Percentiles rank a stretch among this genome's conserved stretches.
Evolutionary conservation across 2,797 vertebrate genomes (phyloP).

Genomic region (Ataeniobius toweri): DNA sequence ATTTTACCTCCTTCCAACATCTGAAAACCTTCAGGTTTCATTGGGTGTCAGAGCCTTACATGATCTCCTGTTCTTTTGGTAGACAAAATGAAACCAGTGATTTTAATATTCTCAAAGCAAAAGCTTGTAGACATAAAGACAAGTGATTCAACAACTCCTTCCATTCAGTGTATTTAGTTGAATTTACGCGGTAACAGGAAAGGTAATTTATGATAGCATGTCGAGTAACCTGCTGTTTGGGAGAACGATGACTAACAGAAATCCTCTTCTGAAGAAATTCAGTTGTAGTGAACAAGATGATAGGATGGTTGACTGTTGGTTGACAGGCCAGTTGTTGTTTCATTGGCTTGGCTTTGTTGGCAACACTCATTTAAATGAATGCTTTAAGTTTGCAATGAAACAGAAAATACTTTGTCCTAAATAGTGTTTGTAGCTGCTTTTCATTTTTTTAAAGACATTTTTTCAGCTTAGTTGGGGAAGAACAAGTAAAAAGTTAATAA

Average conservation of each 20-base stretch:
- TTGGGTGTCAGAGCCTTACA: too few species aligned
- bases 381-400: neutral
- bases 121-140: neutral
- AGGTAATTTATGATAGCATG: neutral
- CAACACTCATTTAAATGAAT: neutral
- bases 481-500: neutral
- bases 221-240: neutral
- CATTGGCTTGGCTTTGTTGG: neutral
- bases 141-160: neutral
- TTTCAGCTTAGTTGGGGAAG: neutral
- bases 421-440: neutral
- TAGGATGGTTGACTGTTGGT: neutral
- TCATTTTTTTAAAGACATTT: neutral
- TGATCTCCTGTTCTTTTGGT: neutral
- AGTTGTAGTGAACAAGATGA: slow-evolving; percentile 2
- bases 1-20: neutral
- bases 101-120: neutral
- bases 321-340: neutral
- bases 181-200: slow-evolving; percentile 3
- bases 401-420: neutral
- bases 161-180: neutral
- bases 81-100: neutral
- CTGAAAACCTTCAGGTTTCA: neutral
- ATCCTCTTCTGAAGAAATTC: slow-evolving; percentile 49
- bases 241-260: slow-evolving; percentile 39